A percentile compares a stretch with the other conserved stretches of the same genome.
These are phyloP conservation scores for Geococcyx californianus DNA, from an alignment of 2,113 vertebrate species.

Conservation along the genomic window DNA sequence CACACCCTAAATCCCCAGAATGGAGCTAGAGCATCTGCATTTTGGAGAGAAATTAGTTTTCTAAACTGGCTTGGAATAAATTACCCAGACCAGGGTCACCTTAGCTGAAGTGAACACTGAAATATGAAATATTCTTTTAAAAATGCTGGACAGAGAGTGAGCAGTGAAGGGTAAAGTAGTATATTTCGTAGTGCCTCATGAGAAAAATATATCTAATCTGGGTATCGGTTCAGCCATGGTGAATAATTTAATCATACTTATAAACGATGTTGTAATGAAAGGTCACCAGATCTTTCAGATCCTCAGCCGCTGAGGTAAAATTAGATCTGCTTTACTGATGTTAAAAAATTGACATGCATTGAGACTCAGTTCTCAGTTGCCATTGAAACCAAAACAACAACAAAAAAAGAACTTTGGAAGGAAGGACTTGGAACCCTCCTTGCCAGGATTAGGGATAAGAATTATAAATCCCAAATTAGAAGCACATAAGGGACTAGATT, in stretches of 20 bases:
- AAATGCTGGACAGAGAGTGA: not conserved
- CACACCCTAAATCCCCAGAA: not conserved
- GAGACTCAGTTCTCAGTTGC: not conserved
- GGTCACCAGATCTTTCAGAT: slow-evolving; percentile 53
- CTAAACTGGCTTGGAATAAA: not conserved
- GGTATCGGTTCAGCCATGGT: slow-evolving; percentile 10
- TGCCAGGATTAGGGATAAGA: not conserved
- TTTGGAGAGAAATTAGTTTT: not conserved
- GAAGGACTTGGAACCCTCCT: not conserved
- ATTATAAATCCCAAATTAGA: not conserved
- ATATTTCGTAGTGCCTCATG: slow-evolving; percentile 29
- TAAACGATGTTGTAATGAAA: slow-evolving; percentile 59
- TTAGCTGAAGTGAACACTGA: slow-evolving; percentile 1
- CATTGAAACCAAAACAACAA: not conserved
- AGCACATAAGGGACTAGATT: not conserved
- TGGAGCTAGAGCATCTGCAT: not conserved
- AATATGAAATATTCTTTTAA: slow-evolving; percentile 12
- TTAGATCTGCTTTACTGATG: slow-evolving; percentile 18
- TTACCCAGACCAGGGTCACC: slow-evolving; percentile 22
- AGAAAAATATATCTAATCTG: slow-evolving; percentile 28
- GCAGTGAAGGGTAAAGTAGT: not conserved
- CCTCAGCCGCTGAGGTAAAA: slow-evolving; percentile 2
- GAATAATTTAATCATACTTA: slow-evolving; percentile 69
- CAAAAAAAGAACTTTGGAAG: not conserved
- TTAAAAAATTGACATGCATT: not conserved